Evolutionary conservation across 2,888 invertebrate genomes (phyloP), one percentile per base, ranked within the genome.

Genomic region (Nezara viridula): DNA sequence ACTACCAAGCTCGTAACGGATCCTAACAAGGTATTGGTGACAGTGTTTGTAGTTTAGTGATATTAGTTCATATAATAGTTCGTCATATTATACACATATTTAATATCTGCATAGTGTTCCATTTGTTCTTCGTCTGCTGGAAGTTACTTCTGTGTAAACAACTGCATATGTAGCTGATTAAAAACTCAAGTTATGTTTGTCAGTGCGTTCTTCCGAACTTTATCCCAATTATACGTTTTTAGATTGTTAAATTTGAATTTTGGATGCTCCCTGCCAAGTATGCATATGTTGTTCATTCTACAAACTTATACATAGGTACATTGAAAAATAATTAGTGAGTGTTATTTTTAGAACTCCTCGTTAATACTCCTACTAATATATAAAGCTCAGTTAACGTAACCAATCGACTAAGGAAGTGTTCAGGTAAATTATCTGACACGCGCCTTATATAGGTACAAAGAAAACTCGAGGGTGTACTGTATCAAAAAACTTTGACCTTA

Each of bases 1-100:
- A 92, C 92, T 60, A 92, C 92, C 44, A 91, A 91, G 89, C 91
- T 92, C 90, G 91, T 92, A 88, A 89, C 91, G 24, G 91, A 91
- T 88, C 90, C 88, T 9, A 89, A 90, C 55, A 90, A 90, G 90
- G 90, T 90, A 86, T 21, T 60, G 19, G 32, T 73, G 32, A 73
- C 32, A 73, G 66, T 73, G 32, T 37, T 4, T 37, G 19, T 73
- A 73, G 6, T 32, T 73, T 37, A 73, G 37, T 73, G 66, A 73
- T 73, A 60, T 2, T 60, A 14, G 19, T 2, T 19, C 37, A 73
- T 27, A 7, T 37, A 7, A 37, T 37, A 16, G 6, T 21, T 2
- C 10, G 7, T 32, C 19, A 14, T 1, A 37, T 37, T 5, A 27
- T 37, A 37, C 32, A 12, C 1, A 7, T 27, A 60, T 60, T 27